Percentiles rank a stretch among this genome's conserved stretches.
phyloP scores from a whole-genome alignment of 2,888 invertebrate species.

The Desoria tigrina region DNA sequence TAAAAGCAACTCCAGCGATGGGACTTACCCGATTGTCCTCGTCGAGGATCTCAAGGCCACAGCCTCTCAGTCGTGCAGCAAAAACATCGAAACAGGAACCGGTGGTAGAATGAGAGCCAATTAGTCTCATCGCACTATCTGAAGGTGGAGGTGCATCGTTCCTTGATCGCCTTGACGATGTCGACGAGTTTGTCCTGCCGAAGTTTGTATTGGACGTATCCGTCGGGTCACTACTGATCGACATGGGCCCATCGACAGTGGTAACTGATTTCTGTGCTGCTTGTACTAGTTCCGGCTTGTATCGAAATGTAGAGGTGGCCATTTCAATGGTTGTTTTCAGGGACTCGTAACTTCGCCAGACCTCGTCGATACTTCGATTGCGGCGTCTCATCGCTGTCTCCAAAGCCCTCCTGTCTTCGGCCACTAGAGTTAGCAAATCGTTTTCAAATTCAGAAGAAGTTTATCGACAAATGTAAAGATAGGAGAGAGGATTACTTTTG shows the following conservation, averaged over 20 bases:
- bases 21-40: background rate
- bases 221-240: background rate
- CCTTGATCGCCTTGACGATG: too few relatives aligned
- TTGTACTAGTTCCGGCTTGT: background rate
- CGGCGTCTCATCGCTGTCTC: conserved; percentile 25
- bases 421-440: conserved; percentile 24
- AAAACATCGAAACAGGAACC: background rate
- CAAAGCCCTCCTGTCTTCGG: conserved; percentile 20
- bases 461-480: background rate
- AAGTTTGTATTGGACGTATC: background rate
- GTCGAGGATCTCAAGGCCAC: conserved; percentile 2
- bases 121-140: background rate
- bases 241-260: background rate
- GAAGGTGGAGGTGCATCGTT: conserved; percentile 11
- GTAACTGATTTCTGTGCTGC: too few relatives aligned
- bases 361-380: conserved; percentile 23
- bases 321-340: background rate
- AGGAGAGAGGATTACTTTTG: conserved; percentile 9
- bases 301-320: background rate
- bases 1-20: background rate
- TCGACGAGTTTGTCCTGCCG: too few relatives aligned
- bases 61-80: background rate
- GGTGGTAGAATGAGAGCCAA: background rate
- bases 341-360: conserved; percentile 19
- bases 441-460: background rate